Conservation (phyloP, 2,797 vertebrate species). For the Botia kubotai region DNA sequence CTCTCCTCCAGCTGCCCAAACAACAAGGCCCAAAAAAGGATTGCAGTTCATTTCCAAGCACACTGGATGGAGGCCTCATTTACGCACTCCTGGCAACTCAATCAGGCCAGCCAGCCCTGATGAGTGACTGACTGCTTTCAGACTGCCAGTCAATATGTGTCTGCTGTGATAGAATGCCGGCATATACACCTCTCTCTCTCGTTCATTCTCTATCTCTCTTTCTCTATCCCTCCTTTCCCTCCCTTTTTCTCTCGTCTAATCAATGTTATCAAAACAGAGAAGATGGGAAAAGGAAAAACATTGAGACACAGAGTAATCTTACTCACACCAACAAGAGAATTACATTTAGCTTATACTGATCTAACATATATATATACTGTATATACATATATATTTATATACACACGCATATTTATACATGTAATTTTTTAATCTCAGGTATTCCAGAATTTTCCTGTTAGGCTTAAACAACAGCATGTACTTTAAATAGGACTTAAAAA, state of each 20-base stretch:
- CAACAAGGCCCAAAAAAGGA: conserved; percentile 90
- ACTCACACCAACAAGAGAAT: neutral
- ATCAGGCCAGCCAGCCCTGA: conserved; percentile 90
- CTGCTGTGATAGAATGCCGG: conserved; percentile 93
- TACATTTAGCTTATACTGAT: neutral
- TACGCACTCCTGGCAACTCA: conserved; percentile 95
- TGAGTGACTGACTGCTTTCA: conserved; percentile 95
- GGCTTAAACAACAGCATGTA: too few relatives aligned
- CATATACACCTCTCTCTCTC: conserved; percentile 77
- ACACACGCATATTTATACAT: too few relatives aligned
- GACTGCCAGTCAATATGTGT: conserved; percentile 94
- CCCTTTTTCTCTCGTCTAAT: conserved; percentile 85
- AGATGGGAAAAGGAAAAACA: conserved; percentile 59
- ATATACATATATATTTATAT: too few relatives aligned
- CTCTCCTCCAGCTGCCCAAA: conserved; percentile 77
- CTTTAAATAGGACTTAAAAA: too few relatives aligned
- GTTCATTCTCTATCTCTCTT: neutral
- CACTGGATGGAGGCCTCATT: conserved; percentile 92
- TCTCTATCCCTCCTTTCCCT: conserved; percentile 23
- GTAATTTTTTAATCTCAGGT: too few relatives aligned
- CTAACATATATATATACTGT: too few relatives aligned
- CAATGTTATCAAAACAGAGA: conserved; percentile 92
- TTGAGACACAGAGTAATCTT: conserved; percentile 53
- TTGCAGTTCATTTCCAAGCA: conserved; percentile 93
- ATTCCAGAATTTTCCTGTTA: too few relatives aligned